phyloP scores from a whole-genome alignment of 2,888 invertebrate genomes.

The Bruchidius siliquastri region DNA sequence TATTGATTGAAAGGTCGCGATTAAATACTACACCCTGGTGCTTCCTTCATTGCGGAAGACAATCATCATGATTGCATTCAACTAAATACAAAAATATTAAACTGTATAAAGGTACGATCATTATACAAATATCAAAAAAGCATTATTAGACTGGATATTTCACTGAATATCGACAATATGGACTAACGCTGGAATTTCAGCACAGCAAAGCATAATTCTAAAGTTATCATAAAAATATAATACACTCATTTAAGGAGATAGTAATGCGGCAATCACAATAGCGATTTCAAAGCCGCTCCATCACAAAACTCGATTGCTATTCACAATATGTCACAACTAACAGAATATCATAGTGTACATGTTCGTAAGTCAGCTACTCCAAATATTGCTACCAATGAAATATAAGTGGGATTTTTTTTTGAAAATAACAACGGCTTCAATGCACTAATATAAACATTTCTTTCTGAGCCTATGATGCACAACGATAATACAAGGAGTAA shows the following conservation, averaged over 20 bases:
- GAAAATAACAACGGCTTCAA: too few species aligned
- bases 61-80: constrained; percentile 49
- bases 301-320: not conserved
- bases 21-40: constrained; percentile 49
- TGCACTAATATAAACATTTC: too few species aligned
- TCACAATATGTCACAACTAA: not conserved
- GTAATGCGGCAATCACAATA: constrained; percentile 18
- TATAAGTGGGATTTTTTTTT: too few species aligned
- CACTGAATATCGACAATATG: constrained; percentile 32
- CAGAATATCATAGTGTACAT: too few species aligned
- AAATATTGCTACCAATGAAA: too few species aligned
- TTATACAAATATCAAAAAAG: constrained; percentile 49
- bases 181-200: constrained; percentile 41
- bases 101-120: constrained; percentile 49
- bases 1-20: constrained; percentile 49
- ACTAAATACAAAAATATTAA: constrained; percentile 50
- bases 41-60: constrained; percentile 49
- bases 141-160: constrained; percentile 38
- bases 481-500: too few species aligned
- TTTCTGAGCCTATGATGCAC: too few species aligned
- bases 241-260: constrained; percentile 44
- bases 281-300: not conserved
- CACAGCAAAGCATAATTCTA: constrained; percentile 45
- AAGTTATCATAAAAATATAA: constrained; percentile 46
- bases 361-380: too few species aligned